Percentiles rank a stretch among this genome's conserved stretches.
phyloP scores from a whole-genome alignment of 2,113 vertebrate genomes.

The Butorides virescens region DNA sequence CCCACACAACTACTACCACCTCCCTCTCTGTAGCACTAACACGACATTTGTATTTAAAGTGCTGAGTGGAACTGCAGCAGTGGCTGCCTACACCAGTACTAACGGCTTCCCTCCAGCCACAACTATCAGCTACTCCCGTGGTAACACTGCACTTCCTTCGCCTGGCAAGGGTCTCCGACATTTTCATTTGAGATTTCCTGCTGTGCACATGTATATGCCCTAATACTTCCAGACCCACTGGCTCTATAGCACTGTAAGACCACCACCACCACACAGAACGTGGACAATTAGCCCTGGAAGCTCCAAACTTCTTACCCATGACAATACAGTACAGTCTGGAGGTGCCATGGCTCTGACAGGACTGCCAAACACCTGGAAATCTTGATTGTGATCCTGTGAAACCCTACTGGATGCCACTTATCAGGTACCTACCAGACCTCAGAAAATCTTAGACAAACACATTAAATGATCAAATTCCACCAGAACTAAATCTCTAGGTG shows the following conservation, averaged over 20 bases:
- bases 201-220: not conserved
- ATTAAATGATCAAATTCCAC: not conserved
- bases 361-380: not conserved
- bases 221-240: not conserved
- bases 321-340: not conserved
- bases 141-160: not conserved
- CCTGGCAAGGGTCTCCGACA: rapidly evolving
- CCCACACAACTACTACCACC: not conserved
- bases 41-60: not conserved
- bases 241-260: not conserved
- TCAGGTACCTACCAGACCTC: not conserved
- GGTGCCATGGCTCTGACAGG: not conserved
- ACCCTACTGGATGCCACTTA: not conserved
- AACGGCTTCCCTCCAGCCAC: not conserved
- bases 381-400: not conserved
- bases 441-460: not conserved
- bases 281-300: not conserved
- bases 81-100: not conserved
- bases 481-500: not conserved
- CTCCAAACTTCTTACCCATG: not conserved
- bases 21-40: not conserved
- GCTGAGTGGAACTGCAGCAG: not conserved
- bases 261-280: not conserved
- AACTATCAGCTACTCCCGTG: not conserved
- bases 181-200: not conserved